A percentile compares a stretch with the other conserved stretches of the same genome.
phyloP scores from a whole-genome alignment of 2,797 vertebrate species.

The Anguilla anguilla region DNA sequence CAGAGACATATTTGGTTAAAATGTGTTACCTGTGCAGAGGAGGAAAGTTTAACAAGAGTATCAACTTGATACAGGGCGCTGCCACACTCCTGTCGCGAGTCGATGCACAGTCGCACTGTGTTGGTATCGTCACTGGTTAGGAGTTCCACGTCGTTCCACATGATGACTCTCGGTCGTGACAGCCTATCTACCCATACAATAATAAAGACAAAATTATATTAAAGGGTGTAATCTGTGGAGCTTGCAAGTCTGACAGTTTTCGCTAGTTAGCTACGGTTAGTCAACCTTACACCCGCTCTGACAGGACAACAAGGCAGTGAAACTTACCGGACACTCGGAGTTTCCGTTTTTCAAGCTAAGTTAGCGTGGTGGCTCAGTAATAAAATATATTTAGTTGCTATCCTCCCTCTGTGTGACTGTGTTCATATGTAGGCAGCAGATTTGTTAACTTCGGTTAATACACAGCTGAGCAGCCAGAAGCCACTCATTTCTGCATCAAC shows the following conservation, averaged over 20 bases:
- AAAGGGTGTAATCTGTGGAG: not conserved
- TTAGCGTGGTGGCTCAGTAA: not conserved
- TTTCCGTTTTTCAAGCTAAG: not conserved
- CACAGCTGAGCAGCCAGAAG: no score
- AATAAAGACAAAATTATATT: not conserved
- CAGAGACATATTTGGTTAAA: not conserved
- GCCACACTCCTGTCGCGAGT: slow-evolving; percentile 74
- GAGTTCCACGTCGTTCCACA: slow-evolving; percentile 90
- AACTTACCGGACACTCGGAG: not conserved
- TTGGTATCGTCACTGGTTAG: slow-evolving; percentile 86
- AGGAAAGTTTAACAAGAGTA: slow-evolving; percentile 81
- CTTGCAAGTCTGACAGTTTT: not conserved
- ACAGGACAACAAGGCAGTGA: not conserved
- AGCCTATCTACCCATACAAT: not conserved
- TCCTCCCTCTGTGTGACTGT: not conserved
- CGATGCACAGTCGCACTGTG: slow-evolving; percentile 71
- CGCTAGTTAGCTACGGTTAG: not conserved
- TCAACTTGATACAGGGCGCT: slow-evolving; percentile 89
- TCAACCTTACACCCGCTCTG: not conserved
- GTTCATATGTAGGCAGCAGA: not conserved
- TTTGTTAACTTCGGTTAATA: not conserved
- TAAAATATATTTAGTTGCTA: not conserved
- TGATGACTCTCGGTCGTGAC: slow-evolving; percentile 47
- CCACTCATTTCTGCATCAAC: not conserved
- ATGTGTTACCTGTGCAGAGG: slow-evolving; percentile 77